Evolutionary conservation across 2,797 vertebrate genomes (phyloP).

Genomic region (Micrastur ruficollis): DNA sequence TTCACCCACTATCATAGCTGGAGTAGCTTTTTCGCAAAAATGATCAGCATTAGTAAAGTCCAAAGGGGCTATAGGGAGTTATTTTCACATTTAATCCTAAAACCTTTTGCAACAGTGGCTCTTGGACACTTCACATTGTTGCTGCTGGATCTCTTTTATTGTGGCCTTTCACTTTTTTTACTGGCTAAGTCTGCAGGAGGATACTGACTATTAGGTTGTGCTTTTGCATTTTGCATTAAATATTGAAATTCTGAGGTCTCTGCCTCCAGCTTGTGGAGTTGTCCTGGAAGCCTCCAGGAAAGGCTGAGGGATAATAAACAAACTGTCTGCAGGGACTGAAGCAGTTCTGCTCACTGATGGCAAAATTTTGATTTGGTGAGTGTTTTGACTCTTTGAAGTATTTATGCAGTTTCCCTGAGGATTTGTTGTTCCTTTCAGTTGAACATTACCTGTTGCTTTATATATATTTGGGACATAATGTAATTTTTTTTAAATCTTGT

Average conservation of each 20-base stretch:
- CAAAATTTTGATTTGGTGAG: conserved; percentile 1
- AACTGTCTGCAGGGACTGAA: not conserved
- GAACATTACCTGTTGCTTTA: not conserved
- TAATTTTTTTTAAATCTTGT: not conserved
- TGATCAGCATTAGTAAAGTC: not conserved
- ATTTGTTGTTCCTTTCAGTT: not conserved
- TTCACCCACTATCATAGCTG: not conserved
- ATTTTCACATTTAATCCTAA: not conserved
- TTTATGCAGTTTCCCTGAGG: not conserved
- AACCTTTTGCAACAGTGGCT: accelerated
- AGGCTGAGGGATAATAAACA: not conserved
- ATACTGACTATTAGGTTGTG: not conserved
- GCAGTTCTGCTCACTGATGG: not conserved
- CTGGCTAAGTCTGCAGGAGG: not conserved
- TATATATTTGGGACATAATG: not conserved
- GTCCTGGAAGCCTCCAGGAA: not conserved
- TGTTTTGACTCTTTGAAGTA: conserved; percentile 20
- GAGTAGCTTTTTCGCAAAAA: not conserved
- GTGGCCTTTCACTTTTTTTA: not conserved
- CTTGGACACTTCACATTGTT: not conserved
- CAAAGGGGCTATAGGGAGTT: not conserved
- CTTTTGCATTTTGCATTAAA: not conserved
- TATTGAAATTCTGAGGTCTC: not conserved
- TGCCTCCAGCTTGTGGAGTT: not conserved
- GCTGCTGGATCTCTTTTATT: not conserved